A percentile compares a stretch with the other conserved stretches of the same genome.
Conservation (phyloP, 2,888 invertebrate genomes). For the Argyra leucocephala region DNA sequence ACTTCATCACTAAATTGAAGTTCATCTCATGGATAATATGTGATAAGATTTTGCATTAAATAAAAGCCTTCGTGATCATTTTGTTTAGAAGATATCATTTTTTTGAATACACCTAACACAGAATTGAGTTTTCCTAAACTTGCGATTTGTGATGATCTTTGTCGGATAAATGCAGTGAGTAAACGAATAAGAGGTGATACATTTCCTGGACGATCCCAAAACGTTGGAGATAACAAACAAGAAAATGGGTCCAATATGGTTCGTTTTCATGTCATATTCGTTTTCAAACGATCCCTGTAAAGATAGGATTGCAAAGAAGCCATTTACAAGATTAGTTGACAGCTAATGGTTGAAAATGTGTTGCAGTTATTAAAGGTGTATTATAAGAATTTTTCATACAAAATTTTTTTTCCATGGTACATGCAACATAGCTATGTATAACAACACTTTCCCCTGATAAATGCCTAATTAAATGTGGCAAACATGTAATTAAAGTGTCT, state of each 20-base stretch:
- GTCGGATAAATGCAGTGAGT: constrained; percentile 73
- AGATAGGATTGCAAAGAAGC: constrained; percentile 66
- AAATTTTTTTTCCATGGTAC: constrained; percentile 79
- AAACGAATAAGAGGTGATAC: constrained; percentile 88
- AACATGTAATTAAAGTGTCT: constrained; percentile 60
- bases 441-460: constrained; percentile 70
- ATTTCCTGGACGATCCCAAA: constrained; percentile 92
- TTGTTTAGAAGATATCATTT: constrained; percentile 85
- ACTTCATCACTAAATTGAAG: constrained; percentile 68
- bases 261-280: constrained; percentile 93
- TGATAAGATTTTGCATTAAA: constrained; percentile 75
- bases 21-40: constrained; percentile 64
- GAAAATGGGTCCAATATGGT: constrained; percentile 79
- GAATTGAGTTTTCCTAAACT: constrained; percentile 63
- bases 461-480: constrained; percentile 73
- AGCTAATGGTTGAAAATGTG: constrained; percentile 58
- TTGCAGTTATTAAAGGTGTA: constrained; percentile 49
- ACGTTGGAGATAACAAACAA: constrained; percentile 74
- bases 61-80: constrained; percentile 96
- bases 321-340: constrained; percentile 58
- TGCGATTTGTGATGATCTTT: constrained; percentile 59
- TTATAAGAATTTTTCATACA: constrained; percentile 58
- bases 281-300: constrained; percentile 76
- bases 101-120: constrained; percentile 90
- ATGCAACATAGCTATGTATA: constrained; percentile 91